phyloP scores from a whole-genome alignment of 2,113 vertebrate genomes.

The Poeciliopsis prolifica region DNA sequence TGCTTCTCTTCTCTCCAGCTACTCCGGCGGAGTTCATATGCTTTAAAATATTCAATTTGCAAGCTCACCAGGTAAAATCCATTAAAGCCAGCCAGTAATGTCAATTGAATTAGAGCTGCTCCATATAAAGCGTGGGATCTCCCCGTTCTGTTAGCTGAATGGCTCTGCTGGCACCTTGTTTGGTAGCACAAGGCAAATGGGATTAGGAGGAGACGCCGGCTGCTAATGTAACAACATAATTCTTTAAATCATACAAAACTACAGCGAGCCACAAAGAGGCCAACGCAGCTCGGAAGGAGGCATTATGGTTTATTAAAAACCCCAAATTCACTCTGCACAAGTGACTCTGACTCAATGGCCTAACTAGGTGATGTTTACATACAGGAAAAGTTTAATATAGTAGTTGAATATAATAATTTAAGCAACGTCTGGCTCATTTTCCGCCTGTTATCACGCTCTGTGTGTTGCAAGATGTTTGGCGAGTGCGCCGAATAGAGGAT shows the following conservation, averaged over 20 bases:
- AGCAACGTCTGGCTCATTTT: not conserved
- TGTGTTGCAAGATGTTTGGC: not conserved
- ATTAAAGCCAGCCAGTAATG: slow-evolving; percentile 68
- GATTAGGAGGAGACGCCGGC: slow-evolving; percentile 65
- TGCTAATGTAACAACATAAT: slow-evolving; percentile 66
- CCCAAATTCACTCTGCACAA: slow-evolving; percentile 20
- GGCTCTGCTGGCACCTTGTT: slow-evolving; percentile 64
- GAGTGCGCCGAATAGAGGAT: not conserved
- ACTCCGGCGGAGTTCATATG: slow-evolving; percentile 65
- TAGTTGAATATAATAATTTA: not conserved
- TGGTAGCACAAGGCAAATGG: slow-evolving; percentile 70
- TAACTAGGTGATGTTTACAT: not conserved
- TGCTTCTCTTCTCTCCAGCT: slow-evolving; percentile 47
- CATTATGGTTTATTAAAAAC: slow-evolving; percentile 33
- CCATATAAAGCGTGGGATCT: slow-evolving; percentile 46
- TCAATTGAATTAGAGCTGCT: slow-evolving; percentile 71
- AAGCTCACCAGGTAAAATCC: slow-evolving; percentile 71
- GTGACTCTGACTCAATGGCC: slow-evolving; percentile 10
- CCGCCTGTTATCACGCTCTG: not conserved
- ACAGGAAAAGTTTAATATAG: not conserved
- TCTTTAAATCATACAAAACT: slow-evolving; percentile 70
- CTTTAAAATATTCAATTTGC: slow-evolving; percentile 71
- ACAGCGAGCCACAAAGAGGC: slow-evolving; percentile 48
- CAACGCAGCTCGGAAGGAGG: slow-evolving; percentile 21
- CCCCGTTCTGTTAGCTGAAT: slow-evolving; percentile 57